phyloP scores from a whole-genome alignment of 2,113 vertebrate genomes.

The Leptobrachium ailaonicum region DNA sequence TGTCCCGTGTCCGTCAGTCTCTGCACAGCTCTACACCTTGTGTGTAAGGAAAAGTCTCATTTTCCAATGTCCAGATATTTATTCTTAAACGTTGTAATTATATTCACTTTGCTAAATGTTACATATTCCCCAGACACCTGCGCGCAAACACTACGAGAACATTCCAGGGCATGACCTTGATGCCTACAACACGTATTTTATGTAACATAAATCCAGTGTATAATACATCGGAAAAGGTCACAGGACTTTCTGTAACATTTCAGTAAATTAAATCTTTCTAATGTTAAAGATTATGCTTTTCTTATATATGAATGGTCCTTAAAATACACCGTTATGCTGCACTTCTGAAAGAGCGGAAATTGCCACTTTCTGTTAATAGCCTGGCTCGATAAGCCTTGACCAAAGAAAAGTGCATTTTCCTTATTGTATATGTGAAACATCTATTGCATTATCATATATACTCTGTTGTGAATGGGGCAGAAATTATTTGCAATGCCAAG shows the following conservation, averaged over 20 bases:
- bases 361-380: constrained; percentile 42
- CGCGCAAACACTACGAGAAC: no score
- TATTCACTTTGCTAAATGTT: no score
- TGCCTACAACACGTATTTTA: no score
- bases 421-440: constrained; percentile 7
- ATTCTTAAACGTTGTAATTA: no score
- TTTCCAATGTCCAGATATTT: no score
- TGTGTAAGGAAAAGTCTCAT: no score
- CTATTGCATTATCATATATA: not conserved
- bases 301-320: constrained; percentile 26
- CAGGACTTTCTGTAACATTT: constrained; percentile 4
- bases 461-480: constrained; percentile 9
- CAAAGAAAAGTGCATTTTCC: constrained; percentile 33
- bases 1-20: no score
- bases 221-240: no score
- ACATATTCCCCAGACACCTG: no score
- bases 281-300: not conserved
- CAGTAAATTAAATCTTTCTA: constrained; percentile 6
- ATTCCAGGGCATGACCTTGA: no score
- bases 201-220: no score
- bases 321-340: constrained; percentile 24
- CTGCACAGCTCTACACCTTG: no score
- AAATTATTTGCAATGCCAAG: not conserved
- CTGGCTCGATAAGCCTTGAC: constrained; percentile 15
- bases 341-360: constrained; percentile 17